Percentiles rank a stretch among this genome's conserved stretches.
Evolutionary conservation across 1,140 invertebrate species (phyloP).

Genomic region (fruit fly (Drosophila melanogaster)): Release_6_plus_ISO1_MT NT_037436.4:7856001-7856500

Average conservation of each 20-base stretch:
- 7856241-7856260: slow-evolving; percentile 22
- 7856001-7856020: too few relatives aligned
- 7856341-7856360: slow-evolving; percentile 76
- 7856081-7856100: too few relatives aligned
- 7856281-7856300: slow-evolving; percentile 18
- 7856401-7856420: slow-evolving; percentile 72
- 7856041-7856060: too few relatives aligned
- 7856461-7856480: slow-evolving; percentile 36
- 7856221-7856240: slow-evolving; percentile 71
- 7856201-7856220: slow-evolving; percentile 78
- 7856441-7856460: slow-evolving; percentile 21
- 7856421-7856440: slow-evolving; percentile 67
- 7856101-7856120: too few relatives aligned
- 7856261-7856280: slow-evolving; percentile 13
- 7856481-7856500: slow-evolving; percentile 28
- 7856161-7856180: slow-evolving; percentile 41
- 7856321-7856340: slow-evolving; percentile 67
- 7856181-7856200: slow-evolving; percentile 36
- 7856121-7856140: neutral
- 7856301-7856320: slow-evolving; percentile 59
- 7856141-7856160: slow-evolving; percentile 45
- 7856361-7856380: slow-evolving; percentile 33
- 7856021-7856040: too few relatives aligned
- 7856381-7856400: slow-evolving; percentile 52
- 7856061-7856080: too few relatives aligned